A percentile compares a stretch with the other conserved stretches of the same genome.
These are phyloP conservation scores for Callipepla californica DNA, from an alignment of 2,113 vertebrate genomes.

Conservation along the genomic window DNA sequence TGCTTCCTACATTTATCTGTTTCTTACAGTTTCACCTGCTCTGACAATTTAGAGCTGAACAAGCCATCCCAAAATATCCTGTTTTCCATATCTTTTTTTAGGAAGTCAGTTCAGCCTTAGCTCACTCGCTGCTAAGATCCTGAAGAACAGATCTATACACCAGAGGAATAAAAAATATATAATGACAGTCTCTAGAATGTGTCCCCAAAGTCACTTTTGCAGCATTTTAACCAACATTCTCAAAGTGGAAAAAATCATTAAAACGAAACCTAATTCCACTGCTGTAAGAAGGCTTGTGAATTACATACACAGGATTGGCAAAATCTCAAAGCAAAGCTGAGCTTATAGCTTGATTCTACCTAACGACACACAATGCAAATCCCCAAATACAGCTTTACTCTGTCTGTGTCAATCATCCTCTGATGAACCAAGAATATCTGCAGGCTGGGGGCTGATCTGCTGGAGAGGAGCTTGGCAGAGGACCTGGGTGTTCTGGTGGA, in stretches of 20 bases:
- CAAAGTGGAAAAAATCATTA: background rate
- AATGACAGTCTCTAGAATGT: background rate
- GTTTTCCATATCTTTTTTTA: background rate
- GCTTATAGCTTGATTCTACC: background rate
- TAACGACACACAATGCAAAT: background rate
- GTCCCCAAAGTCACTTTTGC: background rate
- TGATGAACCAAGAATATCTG: background rate
- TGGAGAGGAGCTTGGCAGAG: no score
- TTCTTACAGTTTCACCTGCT: background rate
- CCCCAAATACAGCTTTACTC: background rate
- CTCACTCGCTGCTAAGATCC: background rate
- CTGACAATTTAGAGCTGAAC: background rate
- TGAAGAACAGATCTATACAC: background rate
- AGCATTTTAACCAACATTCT: background rate
- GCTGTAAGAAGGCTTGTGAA: background rate
- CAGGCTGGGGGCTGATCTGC: no score
- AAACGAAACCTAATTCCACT: background rate
- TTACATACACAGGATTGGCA: background rate
- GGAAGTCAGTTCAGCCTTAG: background rate
- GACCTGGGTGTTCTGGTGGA: no score
- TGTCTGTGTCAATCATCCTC: background rate
- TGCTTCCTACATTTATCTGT: background rate
- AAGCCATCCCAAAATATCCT: background rate
- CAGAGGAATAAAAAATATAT: background rate
- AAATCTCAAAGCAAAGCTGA: background rate